A percentile compares a stretch with the other conserved stretches of the same genome.
These are phyloP conservation scores for Cistogaster globosa DNA, from an alignment of 2,888 invertebrate species.

Conservation along the genomic window DNA sequence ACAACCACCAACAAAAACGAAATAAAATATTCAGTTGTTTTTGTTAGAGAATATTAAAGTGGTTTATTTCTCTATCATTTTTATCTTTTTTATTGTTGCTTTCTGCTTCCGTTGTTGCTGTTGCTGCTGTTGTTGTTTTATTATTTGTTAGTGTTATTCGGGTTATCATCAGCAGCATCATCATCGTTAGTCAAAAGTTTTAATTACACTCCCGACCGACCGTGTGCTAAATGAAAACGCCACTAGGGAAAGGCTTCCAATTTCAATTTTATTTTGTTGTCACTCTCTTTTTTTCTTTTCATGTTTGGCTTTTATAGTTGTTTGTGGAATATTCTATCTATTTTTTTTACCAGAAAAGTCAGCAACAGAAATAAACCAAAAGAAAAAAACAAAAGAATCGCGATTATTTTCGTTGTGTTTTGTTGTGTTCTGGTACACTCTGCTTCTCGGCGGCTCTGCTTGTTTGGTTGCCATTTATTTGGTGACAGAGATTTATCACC, in stretches of 20 bases:
- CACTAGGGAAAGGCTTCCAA: constrained; percentile 64
- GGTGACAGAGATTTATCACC: constrained; percentile 79
- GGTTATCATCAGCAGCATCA: constrained; percentile 51
- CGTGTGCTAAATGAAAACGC: constrained; percentile 58
- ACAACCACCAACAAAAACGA: constrained; percentile 8
- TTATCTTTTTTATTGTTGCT: constrained; percentile 33
- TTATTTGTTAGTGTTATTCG: constrained; percentile 76
- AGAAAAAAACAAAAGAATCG: background rate
- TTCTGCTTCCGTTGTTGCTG: constrained; percentile 20
- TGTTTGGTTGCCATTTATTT: constrained; percentile 76
- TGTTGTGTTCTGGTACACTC: constrained; percentile 14
- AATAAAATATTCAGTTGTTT: constrained; percentile 57
- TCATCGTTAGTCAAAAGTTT: constrained; percentile 81
- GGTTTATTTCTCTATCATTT: constrained; percentile 57
- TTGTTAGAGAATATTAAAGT: constrained; percentile 67
- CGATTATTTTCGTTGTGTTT: constrained; percentile 12
- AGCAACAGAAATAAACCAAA: constrained; percentile 24
- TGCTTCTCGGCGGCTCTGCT: constrained; percentile 27
- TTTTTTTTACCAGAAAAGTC: constrained; percentile 60
- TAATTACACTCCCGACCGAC: constrained; percentile 79
- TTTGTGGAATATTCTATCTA: constrained; percentile 39
- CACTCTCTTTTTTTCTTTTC: constrained; percentile 1
- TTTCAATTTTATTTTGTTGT: constrained; percentile 66
- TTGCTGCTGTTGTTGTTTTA: constrained; percentile 59
- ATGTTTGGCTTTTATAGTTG: background rate